Evolutionary conservation across 1,140 invertebrate species (phyloP).

Genomic region (Atta cephalotes): DNA sequence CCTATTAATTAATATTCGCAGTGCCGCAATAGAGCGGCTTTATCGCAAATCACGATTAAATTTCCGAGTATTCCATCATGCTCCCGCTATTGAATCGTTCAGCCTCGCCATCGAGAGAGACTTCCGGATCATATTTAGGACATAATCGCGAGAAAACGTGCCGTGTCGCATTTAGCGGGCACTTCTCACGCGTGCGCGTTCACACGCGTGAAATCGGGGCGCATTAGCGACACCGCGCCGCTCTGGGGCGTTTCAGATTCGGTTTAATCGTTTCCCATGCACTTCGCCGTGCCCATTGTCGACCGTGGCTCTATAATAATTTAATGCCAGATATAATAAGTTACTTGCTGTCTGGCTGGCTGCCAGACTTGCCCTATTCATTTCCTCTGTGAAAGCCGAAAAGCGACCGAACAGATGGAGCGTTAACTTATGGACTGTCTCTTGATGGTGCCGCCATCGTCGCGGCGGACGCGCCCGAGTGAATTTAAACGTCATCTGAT

Average conservation of each 20-base stretch:
- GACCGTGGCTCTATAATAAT: conserved; percentile 84
- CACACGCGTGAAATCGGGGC: conserved; percentile 60
- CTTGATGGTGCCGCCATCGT: conserved; percentile 65
- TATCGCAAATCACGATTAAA: conserved; percentile 38
- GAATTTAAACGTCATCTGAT: conserved; percentile 77
- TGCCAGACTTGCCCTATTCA: conserved; percentile 85
- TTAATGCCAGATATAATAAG: conserved; percentile 87
- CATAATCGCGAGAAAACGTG: conserved; percentile 42
- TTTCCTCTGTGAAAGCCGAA: conserved; percentile 83
- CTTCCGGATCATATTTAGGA: conserved; percentile 39
- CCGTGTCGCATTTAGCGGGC: conserved; percentile 41
- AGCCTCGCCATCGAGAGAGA: conserved; percentile 42
- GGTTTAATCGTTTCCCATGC: conserved; percentile 86
- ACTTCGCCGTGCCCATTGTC: conserved; percentile 83
- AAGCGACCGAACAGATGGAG: conserved; percentile 82
- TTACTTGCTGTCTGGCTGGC: conserved; percentile 85
- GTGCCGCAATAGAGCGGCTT: conserved; percentile 3
- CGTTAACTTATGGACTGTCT: conserved; percentile 84
- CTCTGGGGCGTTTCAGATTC: conserved; percentile 73
- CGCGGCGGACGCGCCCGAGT: conserved; percentile 73
- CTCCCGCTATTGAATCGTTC: conserved; percentile 8
- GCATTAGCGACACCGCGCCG: conserved; percentile 50
- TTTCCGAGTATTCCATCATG: conserved; percentile 33
- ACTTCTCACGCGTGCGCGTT: conserved; percentile 40
- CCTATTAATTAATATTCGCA: conserved; percentile 47